These are phyloP conservation scores for Tineola bisselliella DNA, from an alignment of 2,888 invertebrate genomes.

Conservation along the genomic window DNA sequence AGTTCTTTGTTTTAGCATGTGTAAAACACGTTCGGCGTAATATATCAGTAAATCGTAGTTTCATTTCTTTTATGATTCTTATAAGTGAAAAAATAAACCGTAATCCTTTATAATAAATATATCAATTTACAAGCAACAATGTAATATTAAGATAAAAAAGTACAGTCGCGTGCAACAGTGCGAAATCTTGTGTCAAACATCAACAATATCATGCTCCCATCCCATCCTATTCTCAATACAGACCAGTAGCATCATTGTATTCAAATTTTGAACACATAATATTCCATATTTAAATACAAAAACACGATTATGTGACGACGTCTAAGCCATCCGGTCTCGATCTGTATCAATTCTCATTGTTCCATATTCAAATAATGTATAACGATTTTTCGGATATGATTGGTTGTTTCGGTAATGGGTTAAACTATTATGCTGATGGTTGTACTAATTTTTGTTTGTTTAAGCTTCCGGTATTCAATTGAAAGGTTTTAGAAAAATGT, in stretches of 20 bases:
- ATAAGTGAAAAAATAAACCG: no score
- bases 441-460: conserved; percentile 50
- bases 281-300: conserved; percentile 61
- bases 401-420: neutral
- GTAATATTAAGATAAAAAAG: neutral
- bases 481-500: neutral
- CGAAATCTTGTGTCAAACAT: conserved; percentile 30
- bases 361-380: neutral
- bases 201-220: conserved; percentile 31
- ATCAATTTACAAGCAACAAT: neutral
- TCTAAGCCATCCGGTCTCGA: conserved; percentile 13
- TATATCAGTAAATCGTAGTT: no score
- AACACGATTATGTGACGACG: conserved; percentile 63
- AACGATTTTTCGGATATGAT: conserved; percentile 7
- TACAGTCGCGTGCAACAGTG: conserved; percentile 25
- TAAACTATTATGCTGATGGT: conserved; percentile 24
- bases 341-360: conserved; percentile 7
- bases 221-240: conserved; percentile 33
- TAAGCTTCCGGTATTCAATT: conserved; percentile 41
- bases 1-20: no score
- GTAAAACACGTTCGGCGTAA: no score
- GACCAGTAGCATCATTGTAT: conserved; percentile 62
- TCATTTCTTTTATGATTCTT: no score
- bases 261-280: conserved; percentile 38
- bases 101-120: neutral